Evolutionary conservation across 2,888 invertebrate genomes (phyloP).

Genomic region (Tetragnatha montana): DNA sequence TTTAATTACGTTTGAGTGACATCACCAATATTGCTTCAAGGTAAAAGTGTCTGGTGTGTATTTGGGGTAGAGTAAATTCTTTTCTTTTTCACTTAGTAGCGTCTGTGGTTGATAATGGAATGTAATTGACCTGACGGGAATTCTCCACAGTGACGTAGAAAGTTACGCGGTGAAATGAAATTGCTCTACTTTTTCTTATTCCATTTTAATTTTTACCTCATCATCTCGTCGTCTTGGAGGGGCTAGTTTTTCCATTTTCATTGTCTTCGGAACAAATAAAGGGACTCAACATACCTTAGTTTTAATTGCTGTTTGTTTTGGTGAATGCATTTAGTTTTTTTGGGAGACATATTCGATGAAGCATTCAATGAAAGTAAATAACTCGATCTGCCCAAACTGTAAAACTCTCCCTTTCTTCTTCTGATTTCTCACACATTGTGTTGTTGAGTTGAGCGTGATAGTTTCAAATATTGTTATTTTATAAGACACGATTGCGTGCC

Average conservation of each 20-base stretch:
- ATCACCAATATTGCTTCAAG: slow-evolving; percentile 35
- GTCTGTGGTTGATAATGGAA: slow-evolving; percentile 41
- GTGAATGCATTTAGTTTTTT: background rate
- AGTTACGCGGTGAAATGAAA: background rate
- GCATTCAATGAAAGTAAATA: no score
- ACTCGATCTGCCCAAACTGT: no score
- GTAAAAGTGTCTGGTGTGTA: slow-evolving; percentile 41
- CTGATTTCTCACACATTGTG: background rate
- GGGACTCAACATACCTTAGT: background rate
- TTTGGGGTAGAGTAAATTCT: slow-evolving; percentile 1
- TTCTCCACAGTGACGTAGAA: slow-evolving; percentile 16
- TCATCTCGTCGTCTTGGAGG: background rate
- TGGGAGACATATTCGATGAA: no score
- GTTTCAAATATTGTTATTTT: background rate
- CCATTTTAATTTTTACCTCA: background rate
- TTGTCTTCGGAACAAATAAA: background rate
- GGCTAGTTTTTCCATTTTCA: background rate
- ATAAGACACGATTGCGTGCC: no score
- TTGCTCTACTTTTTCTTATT: slow-evolving; percentile 3
- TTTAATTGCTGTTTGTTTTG: background rate
- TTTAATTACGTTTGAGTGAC: slow-evolving; percentile 20
- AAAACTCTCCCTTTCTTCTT: background rate
- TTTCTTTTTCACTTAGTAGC: slow-evolving; percentile 15
- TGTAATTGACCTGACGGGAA: slow-evolving; percentile 41
- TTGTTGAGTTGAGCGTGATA: background rate